Evolutionary conservation across 2,888 invertebrate genomes (phyloP), one percentile per base, ranked within the genome.

Genomic region (Ethmia dodecea): DNA sequence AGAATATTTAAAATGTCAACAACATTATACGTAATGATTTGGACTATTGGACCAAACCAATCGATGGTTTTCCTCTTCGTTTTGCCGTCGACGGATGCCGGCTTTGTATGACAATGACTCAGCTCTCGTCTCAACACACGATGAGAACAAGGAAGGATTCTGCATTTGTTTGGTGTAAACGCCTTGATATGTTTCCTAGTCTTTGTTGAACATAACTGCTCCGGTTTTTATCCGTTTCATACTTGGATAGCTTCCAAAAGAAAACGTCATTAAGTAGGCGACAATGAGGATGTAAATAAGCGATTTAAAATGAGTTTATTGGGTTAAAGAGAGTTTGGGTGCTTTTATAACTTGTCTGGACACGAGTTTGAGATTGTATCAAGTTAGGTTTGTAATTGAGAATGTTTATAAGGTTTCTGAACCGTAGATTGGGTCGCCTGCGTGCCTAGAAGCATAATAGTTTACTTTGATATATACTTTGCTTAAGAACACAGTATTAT

Each of bases 171-270:
- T 11, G 5, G 13, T 24, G n/a, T n/a, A n/a, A n/a, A n/a, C 22
- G 3, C n/a, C 22, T 9, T 22, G 11, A 11, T 25, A 10, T 27
- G 16, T 35, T 40, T 40, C 37, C 36, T 40, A 18, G 52, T 51
- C 59, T 65, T 69, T 67, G 61, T 65, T 53, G 42, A 39, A 47
- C 45, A 45, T 49, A 52, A 49, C 49, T 53, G 12, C 42, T 8
- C 24, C 40, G 29, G 42, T 56, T 62, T 66, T 66, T 63, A 55
- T 55, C 39, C 24, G 37, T 34, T 50, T 54, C 52, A 37, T 49
- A 47, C 38, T 67, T 79, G 78, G 67, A 49, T 37, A 36, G 29
- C 13, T 49, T 73, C 78, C 77, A 77, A 63, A 55, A 52, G 43
- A 60, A 55, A 28, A 37, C 14, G 25, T 13, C 16, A 15, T 30